Evolutionary conservation across 2,797 vertebrate species (phyloP).

Genomic region (Falco rusticolus): DNA sequence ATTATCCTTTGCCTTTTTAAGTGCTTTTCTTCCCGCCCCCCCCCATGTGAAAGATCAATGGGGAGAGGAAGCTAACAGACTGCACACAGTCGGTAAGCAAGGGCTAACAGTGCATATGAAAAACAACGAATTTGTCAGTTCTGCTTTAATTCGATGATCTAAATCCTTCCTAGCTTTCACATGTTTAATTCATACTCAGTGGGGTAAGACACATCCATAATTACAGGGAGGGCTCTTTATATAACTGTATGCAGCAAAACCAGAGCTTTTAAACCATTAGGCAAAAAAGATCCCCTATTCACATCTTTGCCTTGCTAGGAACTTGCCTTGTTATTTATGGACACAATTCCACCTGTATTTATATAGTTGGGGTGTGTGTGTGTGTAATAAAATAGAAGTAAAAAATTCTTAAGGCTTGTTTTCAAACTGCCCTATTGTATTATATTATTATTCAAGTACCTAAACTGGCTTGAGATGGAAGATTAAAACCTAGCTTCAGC

Average conservation of each 20-base stretch:
- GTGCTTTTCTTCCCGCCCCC: not conserved
- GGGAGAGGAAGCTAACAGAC: not conserved
- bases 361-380: not conserved
- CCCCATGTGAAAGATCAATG: not conserved
- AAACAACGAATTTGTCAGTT: not conserved
- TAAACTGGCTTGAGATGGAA: not conserved
- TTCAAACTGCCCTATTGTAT: not conserved
- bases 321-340: not conserved
- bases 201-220: not conserved
- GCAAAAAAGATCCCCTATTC: not conserved
- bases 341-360: not conserved
- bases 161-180: not conserved
- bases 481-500: not conserved
- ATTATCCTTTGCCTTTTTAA: not conserved
- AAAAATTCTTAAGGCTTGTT: not conserved
- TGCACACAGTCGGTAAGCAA: rapidly evolving
- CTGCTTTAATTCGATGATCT: not conserved
- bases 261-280: not conserved
- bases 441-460: not conserved
- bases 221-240: not conserved
- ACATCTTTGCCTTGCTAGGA: not conserved
- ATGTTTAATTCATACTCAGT: not conserved
- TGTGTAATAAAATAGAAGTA: too few species aligned
- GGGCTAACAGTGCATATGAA: not conserved
- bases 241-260: not conserved